Conservation (phyloP, 2,888 invertebrate species). For the Corythucha ciliata region DNA sequence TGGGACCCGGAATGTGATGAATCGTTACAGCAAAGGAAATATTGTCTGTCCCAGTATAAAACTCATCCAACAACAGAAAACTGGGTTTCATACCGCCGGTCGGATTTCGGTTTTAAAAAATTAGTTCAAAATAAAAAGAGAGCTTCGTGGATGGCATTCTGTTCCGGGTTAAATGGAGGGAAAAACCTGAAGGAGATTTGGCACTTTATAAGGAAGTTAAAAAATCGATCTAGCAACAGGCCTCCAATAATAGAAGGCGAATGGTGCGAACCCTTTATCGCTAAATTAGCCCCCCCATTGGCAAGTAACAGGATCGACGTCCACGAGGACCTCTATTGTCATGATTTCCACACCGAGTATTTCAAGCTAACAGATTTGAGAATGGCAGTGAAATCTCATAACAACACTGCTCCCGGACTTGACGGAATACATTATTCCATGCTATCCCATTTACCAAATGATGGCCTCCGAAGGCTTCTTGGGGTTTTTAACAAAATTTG, state of each 20-base stretch:
- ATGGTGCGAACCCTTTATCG: too few species aligned
- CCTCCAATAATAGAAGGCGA: too few species aligned
- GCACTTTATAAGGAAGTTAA: background rate
- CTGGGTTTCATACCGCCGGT: too few species aligned
- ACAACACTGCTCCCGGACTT: background rate
- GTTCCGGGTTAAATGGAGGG: background rate
- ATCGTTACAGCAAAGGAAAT: background rate
- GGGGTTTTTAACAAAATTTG: background rate
- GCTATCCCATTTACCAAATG: slow-evolving; percentile 7
- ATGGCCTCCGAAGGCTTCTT: background rate
- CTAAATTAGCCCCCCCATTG: too few species aligned
- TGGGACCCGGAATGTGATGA: slow-evolving; percentile 10
- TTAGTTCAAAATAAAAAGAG: background rate
- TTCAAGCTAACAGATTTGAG: too few species aligned
- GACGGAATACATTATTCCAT: slow-evolving; percentile 9
- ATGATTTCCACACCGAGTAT: too few species aligned
- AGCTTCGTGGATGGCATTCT: slow-evolving; percentile 1
- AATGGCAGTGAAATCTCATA: slow-evolving; percentile 1
- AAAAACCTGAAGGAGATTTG: slow-evolving; percentile 1
- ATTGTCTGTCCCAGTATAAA: background rate
- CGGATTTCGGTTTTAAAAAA: too few species aligned
- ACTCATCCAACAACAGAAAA: too few species aligned
- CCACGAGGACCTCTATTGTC: too few species aligned
- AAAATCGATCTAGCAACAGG: too few species aligned
- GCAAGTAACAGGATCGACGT: too few species aligned